These are phyloP conservation scores for Prionace glauca DNA, from an alignment of 2,797 vertebrate species.

Conservation along the genomic window DNA sequence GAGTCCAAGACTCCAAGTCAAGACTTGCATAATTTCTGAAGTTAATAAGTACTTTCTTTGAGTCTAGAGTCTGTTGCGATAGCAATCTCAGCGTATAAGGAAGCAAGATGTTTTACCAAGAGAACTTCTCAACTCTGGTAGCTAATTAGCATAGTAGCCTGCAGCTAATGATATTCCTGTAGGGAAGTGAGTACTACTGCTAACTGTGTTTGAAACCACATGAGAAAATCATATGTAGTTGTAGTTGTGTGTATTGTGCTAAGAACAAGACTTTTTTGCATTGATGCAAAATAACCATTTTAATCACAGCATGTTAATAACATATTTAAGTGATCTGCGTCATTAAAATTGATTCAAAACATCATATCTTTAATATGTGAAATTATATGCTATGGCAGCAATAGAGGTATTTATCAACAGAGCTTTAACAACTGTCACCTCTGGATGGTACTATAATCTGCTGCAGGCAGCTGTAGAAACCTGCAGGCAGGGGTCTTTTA, in stretches of 20 bases:
- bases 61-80: neutral
- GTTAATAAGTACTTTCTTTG: neutral
- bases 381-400: neutral
- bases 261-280: neutral
- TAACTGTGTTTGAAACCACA: neutral
- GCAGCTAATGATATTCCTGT: constrained; percentile 17
- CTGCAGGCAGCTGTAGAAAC: neutral
- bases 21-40: neutral
- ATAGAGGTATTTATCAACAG: constrained; percentile 20
- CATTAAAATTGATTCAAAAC: neutral
- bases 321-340: constrained; percentile 14
- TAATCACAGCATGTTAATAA: constrained; percentile 28
- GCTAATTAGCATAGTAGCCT: constrained; percentile 9
- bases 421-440: constrained; percentile 1
- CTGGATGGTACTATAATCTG: constrained; percentile 14
- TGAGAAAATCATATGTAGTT: constrained; percentile 11
- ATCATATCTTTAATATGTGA: constrained; percentile 19
- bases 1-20: neutral
- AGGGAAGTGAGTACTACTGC: constrained; percentile 24
- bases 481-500: constrained; percentile 11
- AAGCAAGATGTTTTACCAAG: neutral
- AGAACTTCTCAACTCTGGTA: constrained; percentile 6
- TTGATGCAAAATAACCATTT: constrained; percentile 33
- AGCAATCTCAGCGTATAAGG: neutral
- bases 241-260: neutral